Conservation (phyloP, 2,113 vertebrate genomes). For the Lepisosteus osseus region DNA sequence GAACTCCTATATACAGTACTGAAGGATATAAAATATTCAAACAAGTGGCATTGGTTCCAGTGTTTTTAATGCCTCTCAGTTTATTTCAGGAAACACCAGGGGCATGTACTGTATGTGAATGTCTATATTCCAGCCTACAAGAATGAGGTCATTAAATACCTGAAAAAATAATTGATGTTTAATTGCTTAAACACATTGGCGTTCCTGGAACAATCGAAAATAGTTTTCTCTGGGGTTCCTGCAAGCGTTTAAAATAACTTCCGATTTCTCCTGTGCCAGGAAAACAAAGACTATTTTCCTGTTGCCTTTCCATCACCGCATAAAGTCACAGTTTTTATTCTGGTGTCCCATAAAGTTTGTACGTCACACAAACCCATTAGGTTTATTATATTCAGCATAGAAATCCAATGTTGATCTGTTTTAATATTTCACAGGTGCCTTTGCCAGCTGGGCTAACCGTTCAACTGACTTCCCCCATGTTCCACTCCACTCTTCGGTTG, state of each 20-base stretch:
- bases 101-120: constrained; percentile 19
- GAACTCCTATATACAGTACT: too few relatives aligned
- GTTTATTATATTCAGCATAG: too few relatives aligned
- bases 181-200: constrained; percentile 26
- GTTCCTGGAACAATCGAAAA: constrained; percentile 16
- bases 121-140: constrained; percentile 13
- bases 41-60: too few relatives aligned
- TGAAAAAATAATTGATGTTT: constrained; percentile 30
- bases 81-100: too few relatives aligned
- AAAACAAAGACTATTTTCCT: constrained; percentile 20
- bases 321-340: too few relatives aligned
- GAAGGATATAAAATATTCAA: too few relatives aligned
- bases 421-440: constrained; percentile 53
- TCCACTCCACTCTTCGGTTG: constrained; percentile 21
- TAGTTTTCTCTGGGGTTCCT: constrained; percentile 29
- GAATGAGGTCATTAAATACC: constrained; percentile 20
- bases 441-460: constrained; percentile 59
- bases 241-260: background rate
- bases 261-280: constrained; percentile 8
- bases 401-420: too few relatives aligned
- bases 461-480: constrained; percentile 49
- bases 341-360: too few relatives aligned
- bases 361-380: too few relatives aligned
- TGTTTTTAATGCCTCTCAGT: too few relatives aligned
- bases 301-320: too few relatives aligned